Evolutionary conservation across 2,797 vertebrate genomes (phyloP).

Genomic region (Chelidonichthys spinosus): DNA sequence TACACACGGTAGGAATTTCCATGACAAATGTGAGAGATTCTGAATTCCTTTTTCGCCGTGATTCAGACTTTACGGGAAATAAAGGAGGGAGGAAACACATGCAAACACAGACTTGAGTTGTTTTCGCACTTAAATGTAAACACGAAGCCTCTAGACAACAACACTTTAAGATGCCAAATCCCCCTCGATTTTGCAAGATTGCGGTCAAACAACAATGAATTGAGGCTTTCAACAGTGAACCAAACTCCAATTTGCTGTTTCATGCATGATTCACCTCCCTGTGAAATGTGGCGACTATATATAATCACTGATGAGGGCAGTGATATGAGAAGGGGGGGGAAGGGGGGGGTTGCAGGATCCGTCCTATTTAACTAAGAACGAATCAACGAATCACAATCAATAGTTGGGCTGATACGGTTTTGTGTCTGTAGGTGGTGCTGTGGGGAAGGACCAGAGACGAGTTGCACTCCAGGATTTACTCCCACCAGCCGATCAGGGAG

Average conservation of each 20-base stretch:
- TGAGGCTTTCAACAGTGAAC: neutral
- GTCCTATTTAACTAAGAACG: neutral
- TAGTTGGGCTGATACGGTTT: neutral
- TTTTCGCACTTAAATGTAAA: conserved; percentile 12
- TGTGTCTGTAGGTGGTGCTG: conserved; percentile 77
- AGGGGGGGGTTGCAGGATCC: fast-evolving
- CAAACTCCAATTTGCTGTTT: conserved; percentile 1
- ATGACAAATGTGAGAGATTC: conserved; percentile 41
- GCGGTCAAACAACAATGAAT: conserved; percentile 6
- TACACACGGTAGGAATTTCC: conserved; percentile 58
- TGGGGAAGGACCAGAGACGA: conserved; percentile 85
- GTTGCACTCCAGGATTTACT: conserved; percentile 81
- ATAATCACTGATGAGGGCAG: neutral
- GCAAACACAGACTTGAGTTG: conserved; percentile 5
- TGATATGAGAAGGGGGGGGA: neutral
- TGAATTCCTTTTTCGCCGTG: conserved; percentile 38
- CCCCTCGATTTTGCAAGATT: neutral
- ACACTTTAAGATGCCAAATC: neutral
- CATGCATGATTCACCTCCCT: conserved; percentile 11
- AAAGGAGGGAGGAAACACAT: conserved; percentile 32
- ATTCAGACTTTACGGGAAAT: conserved; percentile 70
- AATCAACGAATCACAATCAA: neutral
- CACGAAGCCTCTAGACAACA: neutral
- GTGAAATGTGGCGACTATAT: neutral
- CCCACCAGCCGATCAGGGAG: conserved; percentile 79